phyloP scores from a whole-genome alignment of 2,797 vertebrate species.

The Periparus ater region DNA sequence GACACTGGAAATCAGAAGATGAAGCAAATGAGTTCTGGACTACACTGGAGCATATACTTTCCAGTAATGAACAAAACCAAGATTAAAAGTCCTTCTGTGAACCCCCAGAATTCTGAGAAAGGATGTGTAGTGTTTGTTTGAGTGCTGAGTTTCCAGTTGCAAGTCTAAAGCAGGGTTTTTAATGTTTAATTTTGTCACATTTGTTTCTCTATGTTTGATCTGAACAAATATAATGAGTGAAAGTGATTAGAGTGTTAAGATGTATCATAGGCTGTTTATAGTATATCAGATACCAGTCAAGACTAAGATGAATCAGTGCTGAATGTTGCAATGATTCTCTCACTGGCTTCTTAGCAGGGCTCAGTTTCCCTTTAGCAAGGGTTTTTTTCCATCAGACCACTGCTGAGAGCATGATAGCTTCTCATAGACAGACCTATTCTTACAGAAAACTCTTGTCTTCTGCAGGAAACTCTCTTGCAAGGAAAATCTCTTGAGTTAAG shows the following conservation, averaged over 20 bases:
- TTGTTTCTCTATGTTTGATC: not conserved
- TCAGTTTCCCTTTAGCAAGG: not conserved
- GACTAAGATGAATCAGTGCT: not conserved
- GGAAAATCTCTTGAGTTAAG: not conserved
- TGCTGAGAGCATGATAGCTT: not conserved
- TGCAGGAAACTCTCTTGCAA: not conserved
- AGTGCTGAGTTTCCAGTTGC: not conserved
- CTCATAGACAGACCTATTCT: not conserved
- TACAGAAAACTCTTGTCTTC: not conserved
- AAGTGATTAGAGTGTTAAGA: not conserved
- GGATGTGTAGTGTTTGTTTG: not conserved
- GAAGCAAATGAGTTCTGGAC: not conserved
- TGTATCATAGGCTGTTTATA: not conserved
- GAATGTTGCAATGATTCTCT: not conserved
- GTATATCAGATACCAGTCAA: not conserved
- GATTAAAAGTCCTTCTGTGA: not conserved
- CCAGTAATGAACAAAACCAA: not conserved
- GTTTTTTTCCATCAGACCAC: not conserved
- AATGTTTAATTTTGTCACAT: not conserved
- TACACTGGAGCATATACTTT: not conserved
- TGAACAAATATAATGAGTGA: not conserved
- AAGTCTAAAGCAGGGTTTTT: not conserved
- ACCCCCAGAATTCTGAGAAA: not conserved
- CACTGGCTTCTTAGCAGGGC: not conserved
- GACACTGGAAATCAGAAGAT: not conserved